phyloP scores from a whole-genome alignment of 2,797 vertebrate species.

The Parauchenoglanis punctatus region DNA sequence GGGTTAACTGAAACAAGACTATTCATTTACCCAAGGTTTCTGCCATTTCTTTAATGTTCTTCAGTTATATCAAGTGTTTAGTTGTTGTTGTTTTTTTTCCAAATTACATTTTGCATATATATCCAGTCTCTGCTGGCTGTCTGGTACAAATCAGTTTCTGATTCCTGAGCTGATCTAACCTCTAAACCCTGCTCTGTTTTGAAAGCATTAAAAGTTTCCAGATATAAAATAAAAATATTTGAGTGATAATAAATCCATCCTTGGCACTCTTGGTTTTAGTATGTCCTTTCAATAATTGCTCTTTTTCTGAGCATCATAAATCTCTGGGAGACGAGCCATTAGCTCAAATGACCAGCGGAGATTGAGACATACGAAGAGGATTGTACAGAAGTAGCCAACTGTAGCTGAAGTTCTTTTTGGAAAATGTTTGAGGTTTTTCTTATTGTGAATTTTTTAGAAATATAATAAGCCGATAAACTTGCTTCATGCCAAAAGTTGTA shows the following conservation, averaged over 20 bases:
- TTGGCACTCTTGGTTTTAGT: constrained; percentile 60
- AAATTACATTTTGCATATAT: background rate
- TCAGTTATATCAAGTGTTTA: background rate
- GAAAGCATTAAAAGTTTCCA: constrained; percentile 71
- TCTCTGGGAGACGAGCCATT: constrained; percentile 70
- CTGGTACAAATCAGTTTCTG: background rate
- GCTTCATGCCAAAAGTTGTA: background rate
- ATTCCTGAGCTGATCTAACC: background rate
- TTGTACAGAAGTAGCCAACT: constrained; percentile 1
- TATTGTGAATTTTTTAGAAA: too few relatives aligned
- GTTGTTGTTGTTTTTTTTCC: background rate
- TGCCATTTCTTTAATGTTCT: background rate
- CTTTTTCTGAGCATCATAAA: constrained; percentile 70
- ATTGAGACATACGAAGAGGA: constrained; percentile 17
- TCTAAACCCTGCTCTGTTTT: constrained; percentile 52
- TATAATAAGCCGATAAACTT: too few relatives aligned
- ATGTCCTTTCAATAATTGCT: constrained; percentile 75
- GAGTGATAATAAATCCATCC: constrained; percentile 69
- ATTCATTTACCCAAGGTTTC: background rate
- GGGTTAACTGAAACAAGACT: background rate
- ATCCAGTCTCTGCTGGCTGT: background rate
- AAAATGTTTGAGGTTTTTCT: background rate
- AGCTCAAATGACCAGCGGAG: constrained; percentile 67
- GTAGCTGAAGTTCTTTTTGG: background rate
- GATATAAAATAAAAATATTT: constrained; percentile 70